Percentiles rank a stretch among this genome's conserved stretches.
Conservation (phyloP, 2,113 vertebrate species). For the Dicerorhinus sumatrensis region DNA sequence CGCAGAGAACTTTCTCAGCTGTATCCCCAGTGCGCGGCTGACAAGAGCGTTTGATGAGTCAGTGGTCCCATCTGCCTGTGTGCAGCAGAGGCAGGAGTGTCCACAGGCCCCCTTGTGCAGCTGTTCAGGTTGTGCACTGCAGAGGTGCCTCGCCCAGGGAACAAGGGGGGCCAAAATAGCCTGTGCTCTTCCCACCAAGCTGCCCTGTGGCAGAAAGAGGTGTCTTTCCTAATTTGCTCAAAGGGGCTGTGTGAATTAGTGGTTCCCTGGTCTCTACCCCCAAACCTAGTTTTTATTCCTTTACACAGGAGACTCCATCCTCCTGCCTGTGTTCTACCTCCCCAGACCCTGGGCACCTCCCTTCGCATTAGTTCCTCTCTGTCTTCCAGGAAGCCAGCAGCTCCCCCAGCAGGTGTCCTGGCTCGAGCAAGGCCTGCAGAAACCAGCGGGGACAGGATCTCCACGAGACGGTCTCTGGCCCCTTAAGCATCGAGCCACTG, state of each 20-base stretch:
- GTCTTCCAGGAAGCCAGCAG: slow-evolving; percentile 7
- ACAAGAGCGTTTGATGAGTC: not conserved
- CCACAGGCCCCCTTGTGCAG: not conserved
- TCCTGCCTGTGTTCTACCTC: not conserved
- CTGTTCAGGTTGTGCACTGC: not conserved
- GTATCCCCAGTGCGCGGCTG: not conserved
- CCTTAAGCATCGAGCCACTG: not conserved
- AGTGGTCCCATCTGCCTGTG: not conserved
- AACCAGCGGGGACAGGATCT: not conserved
- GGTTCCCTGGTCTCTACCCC: not conserved
- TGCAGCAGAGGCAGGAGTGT: too few species aligned
- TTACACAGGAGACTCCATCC: not conserved
- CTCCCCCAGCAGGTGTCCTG: not conserved
- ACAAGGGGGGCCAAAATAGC: too few species aligned
- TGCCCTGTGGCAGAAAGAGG: not conserved
- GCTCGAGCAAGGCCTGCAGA: not conserved
- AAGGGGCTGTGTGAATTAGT: not conserved
- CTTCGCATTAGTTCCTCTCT: not conserved
- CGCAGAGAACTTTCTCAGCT: not conserved
- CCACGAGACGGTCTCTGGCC: not conserved
- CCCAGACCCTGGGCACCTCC: not conserved
- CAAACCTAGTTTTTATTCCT: not conserved
- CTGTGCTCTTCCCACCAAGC: not conserved
- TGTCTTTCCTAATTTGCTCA: not conserved
- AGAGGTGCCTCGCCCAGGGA: not conserved